A percentile compares a stretch with the other conserved stretches of the same genome.
Evolutionary conservation across 2,113 vertebrate species (phyloP).

Genomic region (Scomber scombrus): DNA sequence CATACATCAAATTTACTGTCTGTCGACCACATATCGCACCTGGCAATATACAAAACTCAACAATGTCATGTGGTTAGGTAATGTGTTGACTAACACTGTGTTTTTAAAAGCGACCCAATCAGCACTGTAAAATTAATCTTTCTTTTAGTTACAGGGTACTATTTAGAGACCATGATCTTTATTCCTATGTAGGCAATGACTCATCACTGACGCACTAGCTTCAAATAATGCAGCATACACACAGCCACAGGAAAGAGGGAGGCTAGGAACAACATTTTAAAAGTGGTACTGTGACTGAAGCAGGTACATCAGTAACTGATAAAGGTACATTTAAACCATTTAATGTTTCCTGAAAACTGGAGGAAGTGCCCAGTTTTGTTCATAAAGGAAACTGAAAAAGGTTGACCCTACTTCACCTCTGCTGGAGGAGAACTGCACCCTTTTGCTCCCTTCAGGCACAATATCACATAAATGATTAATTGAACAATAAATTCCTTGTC

Average conservation of each 20-base stretch:
- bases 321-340: too few relatives aligned
- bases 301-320: constrained; percentile 11
- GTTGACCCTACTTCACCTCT: neutral
- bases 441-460: neutral
- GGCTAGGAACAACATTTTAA: neutral
- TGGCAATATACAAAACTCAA: neutral
- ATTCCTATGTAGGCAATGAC: constrained; percentile 36
- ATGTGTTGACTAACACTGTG: constrained; percentile 8
- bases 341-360: neutral
- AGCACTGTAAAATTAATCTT: neutral
- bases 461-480: neutral
- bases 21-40: neutral
- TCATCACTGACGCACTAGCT: constrained; percentile 38
- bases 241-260: neutral
- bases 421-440: neutral
- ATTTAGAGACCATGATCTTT: constrained; percentile 22
- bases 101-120: constrained; percentile 14
- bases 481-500: neutral
- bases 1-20: constrained; percentile 13
- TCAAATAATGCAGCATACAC: constrained; percentile 22
- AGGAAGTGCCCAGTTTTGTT: neutral
- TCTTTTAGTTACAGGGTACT: constrained; percentile 10
- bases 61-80: neutral
- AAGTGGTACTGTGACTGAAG: neutral
- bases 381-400: neutral